Conservation (phyloP, 2,113 vertebrate species). For the Leptodactylus fuscus region DNA sequence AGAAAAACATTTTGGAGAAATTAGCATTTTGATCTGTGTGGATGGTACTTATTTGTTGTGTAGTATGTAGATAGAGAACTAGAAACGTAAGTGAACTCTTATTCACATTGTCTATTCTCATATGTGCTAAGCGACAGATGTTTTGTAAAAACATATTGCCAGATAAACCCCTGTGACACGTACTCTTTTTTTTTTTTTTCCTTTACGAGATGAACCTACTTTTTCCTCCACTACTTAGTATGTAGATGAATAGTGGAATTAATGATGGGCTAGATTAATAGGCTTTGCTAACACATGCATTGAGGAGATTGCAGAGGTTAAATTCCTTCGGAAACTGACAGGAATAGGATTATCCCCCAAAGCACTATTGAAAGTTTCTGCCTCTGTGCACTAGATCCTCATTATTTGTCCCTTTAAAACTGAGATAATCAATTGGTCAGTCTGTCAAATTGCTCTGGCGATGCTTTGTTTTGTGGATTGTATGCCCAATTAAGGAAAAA, state of each 20-base stretch:
- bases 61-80: background rate
- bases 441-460: background rate
- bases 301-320: conserved; percentile 44
- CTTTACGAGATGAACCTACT: background rate
- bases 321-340: conserved; percentile 45
- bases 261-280: conserved; percentile 52
- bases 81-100: background rate
- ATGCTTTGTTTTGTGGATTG: conserved; percentile 16
- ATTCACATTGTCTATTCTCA: background rate
- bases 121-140: conserved; percentile 28
- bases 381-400: background rate
- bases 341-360: conserved; percentile 52
- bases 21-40: no score
- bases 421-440: conserved; percentile 32
- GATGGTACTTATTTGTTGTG: no score
- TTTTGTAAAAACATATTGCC: conserved; percentile 6
- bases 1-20: no score
- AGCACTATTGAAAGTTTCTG: conserved; percentile 35
- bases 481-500: background rate
- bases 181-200: conserved; percentile 1
- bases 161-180: conserved; percentile 36
- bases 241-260: conserved; percentile 48
- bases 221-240: conserved; percentile 43
- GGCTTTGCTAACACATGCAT: conserved; percentile 34
- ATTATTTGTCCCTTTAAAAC: conserved; percentile 31